Evolutionary conservation across 53 echinoderm and acorn worm species (phyloP).

Genomic region (Stichopus horrens): DNA sequence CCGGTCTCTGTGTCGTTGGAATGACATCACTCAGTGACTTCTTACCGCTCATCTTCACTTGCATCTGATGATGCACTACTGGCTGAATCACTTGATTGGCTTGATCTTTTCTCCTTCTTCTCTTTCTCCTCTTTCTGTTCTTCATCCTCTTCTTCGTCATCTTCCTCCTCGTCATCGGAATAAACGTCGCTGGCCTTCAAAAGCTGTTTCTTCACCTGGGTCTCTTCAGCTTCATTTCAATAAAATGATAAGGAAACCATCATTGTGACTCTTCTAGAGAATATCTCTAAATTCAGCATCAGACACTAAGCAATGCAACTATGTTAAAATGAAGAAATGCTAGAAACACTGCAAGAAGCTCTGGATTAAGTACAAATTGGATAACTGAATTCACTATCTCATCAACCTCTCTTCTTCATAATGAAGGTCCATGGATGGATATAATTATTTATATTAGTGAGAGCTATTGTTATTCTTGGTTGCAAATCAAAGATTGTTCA

Average conservation of each 20-base stretch:
- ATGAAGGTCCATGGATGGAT: too few relatives aligned
- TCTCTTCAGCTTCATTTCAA: slow-evolving; percentile 64
- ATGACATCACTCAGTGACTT: too few relatives aligned
- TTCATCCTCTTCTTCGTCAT: slow-evolving; percentile 62
- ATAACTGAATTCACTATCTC: too few relatives aligned
- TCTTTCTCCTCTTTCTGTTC: slow-evolving; percentile 66
- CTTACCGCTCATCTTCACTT: slow-evolving; percentile 47
- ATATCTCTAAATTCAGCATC: not conserved
- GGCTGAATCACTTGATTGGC: slow-evolving; percentile 38
- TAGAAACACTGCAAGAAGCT: too few relatives aligned
- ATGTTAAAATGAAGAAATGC: too few relatives aligned
- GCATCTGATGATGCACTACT: not conserved
- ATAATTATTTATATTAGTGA: too few relatives aligned
- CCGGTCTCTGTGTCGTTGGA: too few relatives aligned
- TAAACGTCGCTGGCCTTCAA: slow-evolving; percentile 92
- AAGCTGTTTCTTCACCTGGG: slow-evolving; percentile 71
- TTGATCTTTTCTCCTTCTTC: slow-evolving; percentile 55
- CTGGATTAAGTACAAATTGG: too few relatives aligned
- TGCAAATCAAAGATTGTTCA: too few relatives aligned
- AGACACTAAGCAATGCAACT: not conserved
- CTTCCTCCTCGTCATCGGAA: slow-evolving; percentile 90
- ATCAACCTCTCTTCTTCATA: too few relatives aligned
- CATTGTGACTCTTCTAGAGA: too few relatives aligned
- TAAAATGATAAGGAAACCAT: not conserved
- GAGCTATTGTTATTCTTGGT: too few relatives aligned